phyloP scores from a whole-genome alignment of 2,797 vertebrate genomes.

The Fratercula arctica region DNA sequence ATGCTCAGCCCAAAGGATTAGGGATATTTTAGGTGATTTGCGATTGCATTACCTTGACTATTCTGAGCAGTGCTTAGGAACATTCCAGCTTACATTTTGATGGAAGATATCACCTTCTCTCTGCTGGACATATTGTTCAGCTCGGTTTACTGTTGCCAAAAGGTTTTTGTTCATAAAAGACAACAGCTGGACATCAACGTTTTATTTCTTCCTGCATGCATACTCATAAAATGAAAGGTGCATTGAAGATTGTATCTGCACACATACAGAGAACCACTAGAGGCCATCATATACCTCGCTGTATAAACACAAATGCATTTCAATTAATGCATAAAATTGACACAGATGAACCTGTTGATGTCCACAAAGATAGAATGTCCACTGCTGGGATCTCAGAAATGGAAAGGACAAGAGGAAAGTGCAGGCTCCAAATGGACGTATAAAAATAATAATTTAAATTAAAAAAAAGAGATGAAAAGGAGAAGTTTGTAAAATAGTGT shows the following conservation, averaged over 20 bases:
- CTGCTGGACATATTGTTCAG: background rate
- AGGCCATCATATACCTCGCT: constrained; percentile 39
- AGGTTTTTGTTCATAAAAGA: constrained; percentile 22
- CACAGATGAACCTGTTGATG: background rate
- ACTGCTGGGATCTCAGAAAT: background rate
- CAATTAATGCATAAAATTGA: background rate
- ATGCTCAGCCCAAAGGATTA: background rate
- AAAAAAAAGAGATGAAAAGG: background rate
- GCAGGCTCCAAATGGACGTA: background rate
- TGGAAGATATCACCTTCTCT: background rate
- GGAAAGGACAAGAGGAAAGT: background rate
- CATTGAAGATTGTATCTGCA: background rate
- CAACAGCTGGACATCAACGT: background rate
- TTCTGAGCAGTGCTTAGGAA: background rate
- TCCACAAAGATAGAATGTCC: background rate
- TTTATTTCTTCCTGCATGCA: background rate
- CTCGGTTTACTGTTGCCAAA: background rate
- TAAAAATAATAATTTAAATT: background rate
- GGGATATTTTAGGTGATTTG: background rate
- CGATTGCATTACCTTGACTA: accelerated
- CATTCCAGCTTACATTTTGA: background rate
- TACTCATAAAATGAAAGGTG: background rate
- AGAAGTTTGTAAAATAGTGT: background rate
- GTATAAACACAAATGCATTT: background rate
- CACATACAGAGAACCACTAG: constrained; percentile 36